Percentiles rank a stretch among this genome's conserved stretches.
These are phyloP conservation scores for Limnodromus scolopaceus DNA, from an alignment of 2,797 vertebrate genomes.

Conservation along the genomic window DNA sequence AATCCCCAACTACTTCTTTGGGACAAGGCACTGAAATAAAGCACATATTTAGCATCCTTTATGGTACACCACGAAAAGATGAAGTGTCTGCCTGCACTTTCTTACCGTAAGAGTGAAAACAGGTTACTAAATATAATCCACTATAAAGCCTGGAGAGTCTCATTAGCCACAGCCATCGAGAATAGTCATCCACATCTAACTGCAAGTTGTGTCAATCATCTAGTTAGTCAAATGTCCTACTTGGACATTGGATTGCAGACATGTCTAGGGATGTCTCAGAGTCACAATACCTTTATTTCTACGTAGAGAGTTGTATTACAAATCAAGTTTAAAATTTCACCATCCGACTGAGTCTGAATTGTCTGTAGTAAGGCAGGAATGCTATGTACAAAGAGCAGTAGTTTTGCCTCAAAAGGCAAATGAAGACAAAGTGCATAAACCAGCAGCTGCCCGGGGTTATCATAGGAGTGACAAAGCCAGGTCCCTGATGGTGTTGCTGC, in stretches of 20 bases:
- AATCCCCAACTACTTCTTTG: neutral
- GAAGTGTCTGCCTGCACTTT: neutral
- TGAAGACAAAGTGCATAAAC: neutral
- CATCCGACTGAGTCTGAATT: neutral
- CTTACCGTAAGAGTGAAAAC: neutral
- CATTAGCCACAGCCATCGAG: neutral
- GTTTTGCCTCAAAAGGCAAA: neutral
- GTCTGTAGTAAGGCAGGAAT: neutral
- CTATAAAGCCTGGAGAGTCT: neutral
- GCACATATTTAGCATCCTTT: neutral
- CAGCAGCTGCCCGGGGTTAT: neutral
- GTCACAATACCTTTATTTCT: slow-evolving; percentile 40
- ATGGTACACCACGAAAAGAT: neutral
- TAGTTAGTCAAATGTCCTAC: neutral
- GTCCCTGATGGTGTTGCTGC: slow-evolving; percentile 72
- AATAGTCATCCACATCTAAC: neutral
- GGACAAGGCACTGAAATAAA: neutral
- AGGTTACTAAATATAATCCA: neutral
- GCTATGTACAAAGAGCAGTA: slow-evolving; percentile 55
- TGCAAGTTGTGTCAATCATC: neutral
- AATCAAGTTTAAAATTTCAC: neutral
- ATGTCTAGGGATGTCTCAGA: neutral
- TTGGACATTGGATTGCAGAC: neutral
- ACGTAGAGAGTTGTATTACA: neutral
- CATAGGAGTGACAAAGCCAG: slow-evolving; percentile 79